Evolutionary conservation across 2,113 vertebrate species (phyloP).

Genomic region (Equus quagga): DNA sequence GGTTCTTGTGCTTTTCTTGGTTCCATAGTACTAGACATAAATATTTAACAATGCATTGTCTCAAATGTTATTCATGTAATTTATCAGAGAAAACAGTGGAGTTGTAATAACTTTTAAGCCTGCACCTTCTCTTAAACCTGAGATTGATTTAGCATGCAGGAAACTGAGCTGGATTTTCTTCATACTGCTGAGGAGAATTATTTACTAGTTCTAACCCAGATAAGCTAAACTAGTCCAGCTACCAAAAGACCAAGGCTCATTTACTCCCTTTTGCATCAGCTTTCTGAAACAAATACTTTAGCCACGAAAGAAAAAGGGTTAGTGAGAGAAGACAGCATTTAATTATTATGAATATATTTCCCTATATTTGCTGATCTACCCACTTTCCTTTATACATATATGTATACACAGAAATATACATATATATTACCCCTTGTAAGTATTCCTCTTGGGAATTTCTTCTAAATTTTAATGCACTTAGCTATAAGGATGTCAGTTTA

Average conservation of each 20-base stretch:
- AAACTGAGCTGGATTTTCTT: constrained; percentile 78
- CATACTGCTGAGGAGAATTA: constrained; percentile 40
- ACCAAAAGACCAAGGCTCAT: neutral
- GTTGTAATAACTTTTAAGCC: constrained; percentile 90
- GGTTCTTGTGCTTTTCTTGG: constrained; percentile 88
- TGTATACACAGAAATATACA: constrained; percentile 69
- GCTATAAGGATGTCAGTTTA: constrained; percentile 73
- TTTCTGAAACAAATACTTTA: constrained; percentile 57
- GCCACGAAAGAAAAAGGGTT: constrained; percentile 36
- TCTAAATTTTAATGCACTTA: constrained; percentile 79
- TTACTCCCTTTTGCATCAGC: constrained; percentile 45
- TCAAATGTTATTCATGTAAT: constrained; percentile 93
- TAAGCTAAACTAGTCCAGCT: neutral
- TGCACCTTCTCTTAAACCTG: constrained; percentile 90
- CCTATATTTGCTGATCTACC: constrained; percentile 69
- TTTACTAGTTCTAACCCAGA: constrained; percentile 49
- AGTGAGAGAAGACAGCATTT: constrained; percentile 64
- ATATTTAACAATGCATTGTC: constrained; percentile 94
- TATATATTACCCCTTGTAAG: constrained; percentile 50
- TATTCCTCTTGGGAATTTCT: constrained; percentile 71
- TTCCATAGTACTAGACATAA: constrained; percentile 91
- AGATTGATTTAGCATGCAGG: constrained; percentile 86
- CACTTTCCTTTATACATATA: constrained; percentile 70
- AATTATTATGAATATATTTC: constrained; percentile 77
- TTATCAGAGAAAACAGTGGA: constrained; percentile 90